phyloP scores from a whole-genome alignment of 2,888 invertebrate species.

The Caenorhabditis macrosperma region DNA sequence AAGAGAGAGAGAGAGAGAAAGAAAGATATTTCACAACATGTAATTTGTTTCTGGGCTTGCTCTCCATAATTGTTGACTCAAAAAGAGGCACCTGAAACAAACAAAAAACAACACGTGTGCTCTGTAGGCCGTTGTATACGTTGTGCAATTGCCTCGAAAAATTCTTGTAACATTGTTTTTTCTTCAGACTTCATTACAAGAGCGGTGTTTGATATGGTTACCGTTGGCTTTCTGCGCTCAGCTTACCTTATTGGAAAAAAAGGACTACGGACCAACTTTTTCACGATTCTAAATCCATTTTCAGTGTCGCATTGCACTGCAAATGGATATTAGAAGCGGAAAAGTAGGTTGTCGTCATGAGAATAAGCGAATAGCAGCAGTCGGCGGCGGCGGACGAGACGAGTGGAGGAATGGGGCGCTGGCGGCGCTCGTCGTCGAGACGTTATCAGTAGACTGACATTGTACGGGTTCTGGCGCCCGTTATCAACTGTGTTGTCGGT shows the following conservation, averaged over 20 bases:
- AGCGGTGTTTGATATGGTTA: neutral
- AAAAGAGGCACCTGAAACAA: too few species aligned
- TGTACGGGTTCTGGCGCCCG: constrained; percentile 5
- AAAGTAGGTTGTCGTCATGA: constrained; percentile 7
- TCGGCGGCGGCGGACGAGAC: neutral
- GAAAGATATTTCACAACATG: too few species aligned
- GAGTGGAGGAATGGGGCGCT: too few species aligned
- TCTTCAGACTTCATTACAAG: too few species aligned
- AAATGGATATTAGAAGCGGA: constrained; percentile 52
- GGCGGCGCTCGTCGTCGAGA: neutral
- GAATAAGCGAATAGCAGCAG: neutral
- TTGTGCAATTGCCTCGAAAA: too few species aligned
- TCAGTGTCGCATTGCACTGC: constrained; percentile 28
- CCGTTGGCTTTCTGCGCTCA: neutral
- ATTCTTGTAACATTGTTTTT: too few species aligned
- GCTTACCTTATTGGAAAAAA: neutral
- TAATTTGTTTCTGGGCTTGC: too few species aligned
- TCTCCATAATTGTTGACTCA: too few species aligned
- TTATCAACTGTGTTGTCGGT: constrained; percentile 24
- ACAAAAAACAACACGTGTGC: too few species aligned
- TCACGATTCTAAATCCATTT: constrained; percentile 49
- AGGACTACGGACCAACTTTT: constrained; percentile 25
- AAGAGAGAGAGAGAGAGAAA: too few species aligned
- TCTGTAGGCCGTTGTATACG: too few species aligned
- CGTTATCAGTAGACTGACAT: constrained; percentile 3